Conservation (phyloP, 2,797 vertebrate genomes). For the Aplochiton taeniatus region DNA sequence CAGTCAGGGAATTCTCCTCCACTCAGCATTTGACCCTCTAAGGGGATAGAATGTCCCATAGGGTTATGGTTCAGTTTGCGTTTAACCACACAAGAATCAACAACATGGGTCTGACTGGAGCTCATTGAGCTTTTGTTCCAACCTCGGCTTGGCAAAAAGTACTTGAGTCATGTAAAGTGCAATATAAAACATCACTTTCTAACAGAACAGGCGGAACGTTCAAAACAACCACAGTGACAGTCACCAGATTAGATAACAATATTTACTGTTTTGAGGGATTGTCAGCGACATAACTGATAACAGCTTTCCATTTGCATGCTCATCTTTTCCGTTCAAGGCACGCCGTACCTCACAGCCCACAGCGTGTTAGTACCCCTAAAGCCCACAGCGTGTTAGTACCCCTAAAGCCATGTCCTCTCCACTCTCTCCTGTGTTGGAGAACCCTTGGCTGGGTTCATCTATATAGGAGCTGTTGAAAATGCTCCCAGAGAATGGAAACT, state of each 20-base stretch:
- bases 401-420: slow-evolving; percentile 16
- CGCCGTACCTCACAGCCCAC: slow-evolving; percentile 40
- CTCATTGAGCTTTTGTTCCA: slow-evolving; percentile 28
- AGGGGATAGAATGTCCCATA: slow-evolving; percentile 51
- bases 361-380: slow-evolving; percentile 43
- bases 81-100: slow-evolving; percentile 68
- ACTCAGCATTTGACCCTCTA: slow-evolving; percentile 42
- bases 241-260: no score
- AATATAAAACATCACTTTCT: no score
- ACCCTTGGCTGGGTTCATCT: slow-evolving; percentile 17
- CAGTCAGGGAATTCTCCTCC: slow-evolving; percentile 54
- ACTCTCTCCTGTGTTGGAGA: no score
- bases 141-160: slow-evolving; percentile 33
- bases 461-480: slow-evolving; percentile 23
- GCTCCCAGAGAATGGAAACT: not conserved
- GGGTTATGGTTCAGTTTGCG: slow-evolving; percentile 56
- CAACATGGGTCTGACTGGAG: slow-evolving; percentile 48
- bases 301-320: slow-evolving; percentile 38
- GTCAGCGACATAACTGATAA: slow-evolving; percentile 17
- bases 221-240: no score
- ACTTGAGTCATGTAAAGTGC: no score
- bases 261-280: no score
- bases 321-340: slow-evolving; percentile 41
- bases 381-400: slow-evolving; percentile 43
- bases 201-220: no score